Evolutionary conservation across 2,797 vertebrate species (phyloP), one percentile per base, ranked within the genome.

Genomic region (Hydrolagus colliei): DNA sequence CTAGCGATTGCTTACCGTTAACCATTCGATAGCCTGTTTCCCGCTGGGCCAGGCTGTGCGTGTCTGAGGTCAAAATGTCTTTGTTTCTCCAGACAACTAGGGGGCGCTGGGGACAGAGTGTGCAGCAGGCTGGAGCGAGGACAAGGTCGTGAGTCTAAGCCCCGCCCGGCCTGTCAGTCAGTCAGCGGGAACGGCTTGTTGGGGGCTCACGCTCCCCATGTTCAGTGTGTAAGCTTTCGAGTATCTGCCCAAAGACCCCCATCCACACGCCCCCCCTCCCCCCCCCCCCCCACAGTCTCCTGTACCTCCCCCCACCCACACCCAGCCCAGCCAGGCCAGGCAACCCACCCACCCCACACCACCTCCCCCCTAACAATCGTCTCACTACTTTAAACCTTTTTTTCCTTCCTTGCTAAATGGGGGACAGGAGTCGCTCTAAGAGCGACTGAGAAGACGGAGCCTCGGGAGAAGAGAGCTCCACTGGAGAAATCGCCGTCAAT

Each of bases 11-110:
- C 79, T 82, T 27, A 52, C 41, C 68, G 61, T 84, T 84, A 68
- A 84, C 79, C 71, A 84, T 71, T 84, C 92, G 93, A 94, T 94
- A 93, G 86, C 86, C 86, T 88, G 79, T 86, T 73, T 86, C 87
- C 85, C 0, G 22, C 75, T 76, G 11, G 9, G 88, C 90, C 90
- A 91, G 89, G 91, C 92, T 93, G 92, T 93, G 90, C 68, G 94
- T 96, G 93, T 97, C 96, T 99, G 96, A 99, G 96, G 96, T 95
- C 95, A 94, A 94, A 93, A 95, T 98, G 95, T 99, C 94, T 99
- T 98, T 98, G 97, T 98, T 97, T 96, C 92, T 96, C 93, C 95
- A 99, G 98, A 99, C 96, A 97, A 97, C 97, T 99, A 99, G 93
- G 97, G 95, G 97, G 94, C 96, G 95, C 96, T 95, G 97, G 97